Base-by-base conservation (phyloP, 2,888 invertebrate genomes). In the Acheta domesticus region DNA sequence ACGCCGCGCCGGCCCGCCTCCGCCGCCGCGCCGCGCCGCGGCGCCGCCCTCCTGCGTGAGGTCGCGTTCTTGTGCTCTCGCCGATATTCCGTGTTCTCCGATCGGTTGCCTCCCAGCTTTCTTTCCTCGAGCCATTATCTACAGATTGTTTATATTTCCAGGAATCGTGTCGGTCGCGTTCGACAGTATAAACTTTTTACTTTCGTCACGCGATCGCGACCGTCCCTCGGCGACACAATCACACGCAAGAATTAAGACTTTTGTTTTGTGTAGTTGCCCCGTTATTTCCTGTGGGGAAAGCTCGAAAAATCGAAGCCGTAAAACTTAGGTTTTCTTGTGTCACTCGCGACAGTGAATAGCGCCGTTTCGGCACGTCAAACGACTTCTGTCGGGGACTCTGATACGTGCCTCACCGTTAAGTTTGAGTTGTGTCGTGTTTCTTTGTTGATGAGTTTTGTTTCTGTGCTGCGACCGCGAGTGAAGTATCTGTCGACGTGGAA, bases 131-230 rank as follows among this genome's bases (percentile, higher is more conserved):
- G 62, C n/a, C n/a, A 62, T 62, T 62, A 62, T 62, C 62, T 62
- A 62, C 62, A 62, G 62, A 62, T 62, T 62, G 62, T 62, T 62
- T 62, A 62, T 62, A 62, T 62, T 62, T 62, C 62, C 62, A 62
- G n/a, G 62, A 62, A 62, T 62, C 62, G 62, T 62, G 62, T 62
- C 62, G 14, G 62, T 14, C 62, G 14, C 62, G 62, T 62, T 62
- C 16, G 62, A 62, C 16, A 62, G 62, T 62, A 62, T 62, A 62
- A 62, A 62, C 62, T 62, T 62, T 62, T 62, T 62, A 62, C n/a
- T 62, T 62, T 14, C 16, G 62, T 62, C 62, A 62, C 62, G 62
- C 62, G 62, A 62, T 62, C 62, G n/a, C 36, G 36, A 8, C 36
- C 36, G 36, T 36, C 36, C 36, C 36, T 36, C 36, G 62, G 62